These are phyloP conservation scores for Conus ventricosus DNA, from an alignment of 1,140 invertebrate genomes.

Conservation along the genomic window DNA sequence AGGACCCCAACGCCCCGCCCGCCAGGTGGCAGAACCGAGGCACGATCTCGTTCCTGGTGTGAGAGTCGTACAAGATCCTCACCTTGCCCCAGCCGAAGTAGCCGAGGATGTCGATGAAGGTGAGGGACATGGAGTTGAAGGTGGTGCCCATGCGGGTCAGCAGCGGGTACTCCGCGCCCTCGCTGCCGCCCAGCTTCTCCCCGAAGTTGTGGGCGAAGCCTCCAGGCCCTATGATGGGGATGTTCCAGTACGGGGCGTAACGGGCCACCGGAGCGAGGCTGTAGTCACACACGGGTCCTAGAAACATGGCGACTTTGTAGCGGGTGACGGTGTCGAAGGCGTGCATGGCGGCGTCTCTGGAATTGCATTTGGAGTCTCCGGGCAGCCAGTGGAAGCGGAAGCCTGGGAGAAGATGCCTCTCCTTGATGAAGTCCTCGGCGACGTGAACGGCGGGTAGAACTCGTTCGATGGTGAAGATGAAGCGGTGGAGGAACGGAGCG, in stretches of 20 bases:
- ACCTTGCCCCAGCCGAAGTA: constrained; percentile 81
- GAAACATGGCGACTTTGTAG: constrained; percentile 82
- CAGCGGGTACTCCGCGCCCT: constrained; percentile 53
- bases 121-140: constrained; percentile 83
- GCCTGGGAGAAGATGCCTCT: constrained; percentile 30
- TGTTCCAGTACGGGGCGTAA: constrained; percentile 89
- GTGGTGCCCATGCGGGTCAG: constrained; percentile 74
- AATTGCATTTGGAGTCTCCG: constrained; percentile 69
- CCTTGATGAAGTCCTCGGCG: constrained; percentile 33
- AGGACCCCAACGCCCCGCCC: constrained; percentile 51
- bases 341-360: constrained; percentile 66
- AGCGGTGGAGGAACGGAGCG: constrained; percentile 13
- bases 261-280: constrained; percentile 92
- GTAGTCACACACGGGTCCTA: constrained; percentile 94
- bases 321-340: constrained; percentile 66
- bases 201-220: constrained; percentile 88
- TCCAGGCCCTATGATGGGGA: constrained; percentile 90
- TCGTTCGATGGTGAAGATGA: constrained; percentile 46
- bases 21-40: constrained; percentile 73
- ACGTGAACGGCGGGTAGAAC: constrained; percentile 54
- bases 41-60: constrained; percentile 1
- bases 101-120: constrained; percentile 81
- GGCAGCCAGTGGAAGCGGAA: constrained; percentile 54
- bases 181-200: constrained; percentile 39
- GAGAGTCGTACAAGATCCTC: constrained; percentile 81